phyloP scores from a whole-genome alignment of 2,797 vertebrate species.

The Anguilla obscura region DNA sequence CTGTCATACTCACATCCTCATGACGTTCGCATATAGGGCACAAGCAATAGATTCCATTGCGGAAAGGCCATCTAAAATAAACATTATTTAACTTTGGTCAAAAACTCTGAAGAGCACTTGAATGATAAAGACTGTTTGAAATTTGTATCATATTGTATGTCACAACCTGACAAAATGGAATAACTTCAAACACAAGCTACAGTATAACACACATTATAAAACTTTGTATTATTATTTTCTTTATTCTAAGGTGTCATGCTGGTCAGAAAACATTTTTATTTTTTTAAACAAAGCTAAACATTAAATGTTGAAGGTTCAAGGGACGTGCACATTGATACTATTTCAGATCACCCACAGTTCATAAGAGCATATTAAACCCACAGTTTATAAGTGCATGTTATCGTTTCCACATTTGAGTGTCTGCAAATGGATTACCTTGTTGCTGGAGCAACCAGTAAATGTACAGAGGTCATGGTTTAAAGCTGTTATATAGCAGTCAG shows the following conservation, averaged over 20 bases:
- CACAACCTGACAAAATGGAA: background rate
- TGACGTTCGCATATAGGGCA: slow-evolving; percentile 7
- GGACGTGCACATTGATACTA: background rate
- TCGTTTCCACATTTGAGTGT: background rate
- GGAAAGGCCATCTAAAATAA: slow-evolving; percentile 20
- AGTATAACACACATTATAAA: background rate
- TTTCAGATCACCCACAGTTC: background rate
- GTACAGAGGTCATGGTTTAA: background rate
- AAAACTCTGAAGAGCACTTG: no score
- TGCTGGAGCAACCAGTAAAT: background rate
- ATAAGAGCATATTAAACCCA: background rate
- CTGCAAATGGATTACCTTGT: background rate
- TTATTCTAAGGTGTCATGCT: background rate
- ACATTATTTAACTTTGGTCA: background rate
- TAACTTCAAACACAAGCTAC: background rate
- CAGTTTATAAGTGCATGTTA: no score
- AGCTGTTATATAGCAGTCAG: slow-evolving; percentile 18
- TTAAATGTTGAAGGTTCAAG: background rate
- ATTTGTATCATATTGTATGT: background rate
- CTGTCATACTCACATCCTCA: slow-evolving; percentile 21
- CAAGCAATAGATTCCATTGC: slow-evolving; percentile 7
- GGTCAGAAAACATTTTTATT: background rate
- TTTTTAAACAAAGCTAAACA: no score
- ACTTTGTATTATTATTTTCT: background rate
- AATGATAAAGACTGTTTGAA: no score